A percentile compares a stretch with the other conserved stretches of the same genome.
Conservation (phyloP, 2,888 invertebrate species). For the Drosophila rubida region DNA sequence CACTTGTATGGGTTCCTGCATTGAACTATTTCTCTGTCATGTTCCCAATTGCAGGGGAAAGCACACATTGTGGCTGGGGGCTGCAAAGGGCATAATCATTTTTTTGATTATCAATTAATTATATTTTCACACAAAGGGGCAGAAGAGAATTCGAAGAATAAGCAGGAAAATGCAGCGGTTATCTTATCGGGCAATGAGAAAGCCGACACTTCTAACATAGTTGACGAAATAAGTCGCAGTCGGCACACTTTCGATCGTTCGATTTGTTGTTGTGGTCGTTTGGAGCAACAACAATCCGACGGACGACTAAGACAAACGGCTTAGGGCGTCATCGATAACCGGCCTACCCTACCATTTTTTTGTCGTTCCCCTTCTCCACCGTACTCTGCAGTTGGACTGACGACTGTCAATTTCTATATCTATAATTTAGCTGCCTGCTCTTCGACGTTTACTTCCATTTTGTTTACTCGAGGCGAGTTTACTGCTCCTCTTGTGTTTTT, state of each 20-base stretch:
- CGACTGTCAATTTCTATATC: constrained; percentile 64
- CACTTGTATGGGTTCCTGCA: constrained; percentile 45
- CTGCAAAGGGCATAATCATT: constrained; percentile 44
- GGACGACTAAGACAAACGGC: constrained; percentile 12
- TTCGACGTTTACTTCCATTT: constrained; percentile 56
- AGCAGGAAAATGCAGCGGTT: constrained; percentile 25
- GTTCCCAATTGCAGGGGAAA: constrained; percentile 7
- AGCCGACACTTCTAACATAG: constrained; percentile 29
- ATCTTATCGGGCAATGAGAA: constrained; percentile 53
- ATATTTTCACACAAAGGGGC: constrained; percentile 53
- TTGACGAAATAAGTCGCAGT: constrained; percentile 61
- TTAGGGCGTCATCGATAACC: constrained; percentile 40
- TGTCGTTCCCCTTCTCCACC: not conserved
- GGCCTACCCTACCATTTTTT: constrained; percentile 1
- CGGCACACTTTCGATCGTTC: constrained; percentile 62
- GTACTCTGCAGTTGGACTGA: not conserved
- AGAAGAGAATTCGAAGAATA: not conserved
- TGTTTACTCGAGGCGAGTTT: constrained; percentile 61
- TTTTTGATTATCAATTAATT: constrained; percentile 76
- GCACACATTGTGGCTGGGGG: not conserved
- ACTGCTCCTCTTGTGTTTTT: not conserved
- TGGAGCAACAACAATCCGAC: not conserved
- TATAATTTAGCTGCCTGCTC: constrained; percentile 48
- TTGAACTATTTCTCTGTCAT: not conserved
- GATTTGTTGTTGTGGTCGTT: constrained; percentile 7